Conservation (phyloP, 2,888 invertebrate genomes). For the Aricia artaxerxes region DNA sequence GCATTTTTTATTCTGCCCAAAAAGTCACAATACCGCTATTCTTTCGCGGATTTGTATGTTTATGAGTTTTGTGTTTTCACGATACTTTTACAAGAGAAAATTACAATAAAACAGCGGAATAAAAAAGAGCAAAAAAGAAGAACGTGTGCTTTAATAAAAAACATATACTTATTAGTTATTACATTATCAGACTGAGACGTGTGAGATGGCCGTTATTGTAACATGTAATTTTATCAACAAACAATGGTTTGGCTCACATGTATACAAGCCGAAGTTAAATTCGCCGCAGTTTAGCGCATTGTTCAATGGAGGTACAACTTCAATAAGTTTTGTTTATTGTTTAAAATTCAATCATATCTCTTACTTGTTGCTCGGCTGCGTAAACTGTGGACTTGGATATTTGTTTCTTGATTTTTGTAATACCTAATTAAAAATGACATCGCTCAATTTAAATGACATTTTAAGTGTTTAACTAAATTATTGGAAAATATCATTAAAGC, state of each 20-base stretch:
- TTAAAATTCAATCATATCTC: conserved; percentile 39
- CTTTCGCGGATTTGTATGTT: too few relatives aligned
- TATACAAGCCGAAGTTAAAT: conserved; percentile 25
- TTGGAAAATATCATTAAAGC: too few relatives aligned
- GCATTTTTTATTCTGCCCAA: too few relatives aligned
- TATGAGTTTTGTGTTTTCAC: too few relatives aligned
- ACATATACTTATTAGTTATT: too few relatives aligned
- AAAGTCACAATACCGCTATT: too few relatives aligned
- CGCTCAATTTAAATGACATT: background rate
- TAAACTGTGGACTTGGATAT: conserved; percentile 27
- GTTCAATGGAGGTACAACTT: conserved; percentile 24
- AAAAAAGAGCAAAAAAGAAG: too few relatives aligned
- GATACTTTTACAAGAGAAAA: too few relatives aligned
- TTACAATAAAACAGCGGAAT: too few relatives aligned
- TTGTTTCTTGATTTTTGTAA: too few relatives aligned
- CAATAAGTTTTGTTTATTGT: conserved; percentile 34
- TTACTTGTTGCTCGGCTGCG: conserved; percentile 33
- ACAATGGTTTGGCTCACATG: background rate
- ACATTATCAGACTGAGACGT: background rate
- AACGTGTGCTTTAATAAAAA: too few relatives aligned
- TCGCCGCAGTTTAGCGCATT: conserved; percentile 22
- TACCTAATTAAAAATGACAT: background rate
- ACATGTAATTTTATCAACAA: background rate
- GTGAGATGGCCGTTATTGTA: background rate
- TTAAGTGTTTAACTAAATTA: too few relatives aligned